Conservation (phyloP, 2,113 vertebrate genomes). For the Oreochromis spilurus region DNA sequence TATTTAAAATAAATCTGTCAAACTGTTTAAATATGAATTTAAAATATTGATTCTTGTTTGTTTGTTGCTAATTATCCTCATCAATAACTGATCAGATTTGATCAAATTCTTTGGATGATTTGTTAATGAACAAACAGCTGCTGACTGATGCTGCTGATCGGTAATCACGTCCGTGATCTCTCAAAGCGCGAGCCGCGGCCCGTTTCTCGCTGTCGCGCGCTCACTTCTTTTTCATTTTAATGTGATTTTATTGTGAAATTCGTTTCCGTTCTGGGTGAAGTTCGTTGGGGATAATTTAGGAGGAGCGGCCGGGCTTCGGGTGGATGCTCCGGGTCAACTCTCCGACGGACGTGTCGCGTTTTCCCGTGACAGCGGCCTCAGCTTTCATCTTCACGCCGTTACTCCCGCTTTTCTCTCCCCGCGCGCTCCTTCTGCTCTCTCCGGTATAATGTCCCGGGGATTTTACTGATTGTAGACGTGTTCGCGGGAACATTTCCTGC, state of each 20-base stretch:
- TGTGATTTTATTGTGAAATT: background rate
- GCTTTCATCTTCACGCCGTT: background rate
- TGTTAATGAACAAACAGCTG: background rate
- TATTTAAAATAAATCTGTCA: background rate
- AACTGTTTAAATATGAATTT: background rate
- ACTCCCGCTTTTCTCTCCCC: background rate
- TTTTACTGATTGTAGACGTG: background rate
- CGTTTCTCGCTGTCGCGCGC: background rate
- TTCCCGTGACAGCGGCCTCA: background rate
- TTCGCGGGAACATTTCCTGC: background rate
- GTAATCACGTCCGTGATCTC: background rate
- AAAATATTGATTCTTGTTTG: background rate
- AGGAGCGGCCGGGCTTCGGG: background rate
- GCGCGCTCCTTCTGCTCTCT: background rate
- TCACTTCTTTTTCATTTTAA: background rate
- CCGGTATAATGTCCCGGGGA: background rate
- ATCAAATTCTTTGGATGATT: background rate
- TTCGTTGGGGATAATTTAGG: constrained; percentile 27
- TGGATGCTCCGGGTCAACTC: background rate
- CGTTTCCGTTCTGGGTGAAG: background rate
- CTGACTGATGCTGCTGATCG: background rate
- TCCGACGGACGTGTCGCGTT: background rate
- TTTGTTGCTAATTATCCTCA: background rate
- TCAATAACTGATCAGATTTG: background rate
- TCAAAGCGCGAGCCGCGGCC: background rate